These are phyloP conservation scores for Tipula unca DNA, from an alignment of 2,888 invertebrate species.

Conservation along the genomic window DNA sequence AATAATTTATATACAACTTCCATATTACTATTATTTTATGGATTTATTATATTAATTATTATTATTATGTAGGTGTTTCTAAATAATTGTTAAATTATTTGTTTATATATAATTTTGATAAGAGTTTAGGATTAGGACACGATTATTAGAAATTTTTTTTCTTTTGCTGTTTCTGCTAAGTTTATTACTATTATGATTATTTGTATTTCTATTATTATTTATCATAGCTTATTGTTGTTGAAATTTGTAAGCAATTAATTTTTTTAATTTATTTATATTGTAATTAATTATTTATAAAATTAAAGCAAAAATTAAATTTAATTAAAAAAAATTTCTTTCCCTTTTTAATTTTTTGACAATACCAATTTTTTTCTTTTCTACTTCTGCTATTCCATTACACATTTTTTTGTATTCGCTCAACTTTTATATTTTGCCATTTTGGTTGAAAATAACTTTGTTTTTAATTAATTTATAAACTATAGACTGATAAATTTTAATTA, in stretches of 20 bases:
- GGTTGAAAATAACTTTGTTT: not conserved
- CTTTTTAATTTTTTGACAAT: not conserved
- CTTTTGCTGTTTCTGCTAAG: not conserved
- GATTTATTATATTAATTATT: not conserved
- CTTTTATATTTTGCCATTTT: not conserved
- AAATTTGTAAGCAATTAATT: not conserved
- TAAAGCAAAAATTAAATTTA: not conserved
- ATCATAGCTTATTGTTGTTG: not conserved
- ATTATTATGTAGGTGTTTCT: not conserved
- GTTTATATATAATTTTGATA: not conserved
- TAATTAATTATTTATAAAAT: not conserved
- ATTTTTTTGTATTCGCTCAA: not conserved
- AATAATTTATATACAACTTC: slow-evolving; percentile 49
- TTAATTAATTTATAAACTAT: not conserved
- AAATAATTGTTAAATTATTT: not conserved
- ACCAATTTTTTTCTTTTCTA: not conserved
- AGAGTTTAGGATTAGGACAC: not conserved
- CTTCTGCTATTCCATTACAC: not conserved
- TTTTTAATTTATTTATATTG: not conserved
- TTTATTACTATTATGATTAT: not conserved
- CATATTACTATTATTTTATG: not conserved
- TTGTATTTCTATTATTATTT: slow-evolving; percentile 2
- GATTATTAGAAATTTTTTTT: not conserved
- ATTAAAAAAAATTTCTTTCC: not conserved
- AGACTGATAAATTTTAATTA: not conserved